Percentiles rank a stretch among this genome's conserved stretches.
Conservation (phyloP, 2,797 vertebrate genomes). For the Sebastes taczanowskii region DNA sequence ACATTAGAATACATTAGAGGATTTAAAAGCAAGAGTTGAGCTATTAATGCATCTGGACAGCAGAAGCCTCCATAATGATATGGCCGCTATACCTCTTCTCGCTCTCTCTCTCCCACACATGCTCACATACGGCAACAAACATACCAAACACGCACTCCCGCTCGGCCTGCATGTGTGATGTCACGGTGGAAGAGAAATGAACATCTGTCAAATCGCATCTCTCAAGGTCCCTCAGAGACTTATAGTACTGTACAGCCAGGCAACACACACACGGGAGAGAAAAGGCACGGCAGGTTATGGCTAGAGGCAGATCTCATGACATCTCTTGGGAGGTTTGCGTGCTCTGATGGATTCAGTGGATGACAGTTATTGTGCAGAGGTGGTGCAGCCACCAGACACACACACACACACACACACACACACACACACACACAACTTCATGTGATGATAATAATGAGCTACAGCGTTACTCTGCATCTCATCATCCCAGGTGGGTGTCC, state of each 20-base stretch:
- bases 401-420: neutral
- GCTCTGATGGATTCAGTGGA: constrained; percentile 24
- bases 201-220: constrained; percentile 61
- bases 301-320: constrained; percentile 22
- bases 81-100: constrained; percentile 28
- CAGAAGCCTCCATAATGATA: constrained; percentile 66
- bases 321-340: constrained; percentile 28
- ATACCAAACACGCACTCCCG: constrained; percentile 2
- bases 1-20: constrained; percentile 82
- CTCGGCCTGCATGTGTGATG: constrained; percentile 31
- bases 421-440: constrained; percentile 2
- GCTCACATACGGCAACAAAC: constrained; percentile 22
- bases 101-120: neutral
- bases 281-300: constrained; percentile 27
- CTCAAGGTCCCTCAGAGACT: constrained; percentile 31
- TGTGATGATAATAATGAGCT: constrained; percentile 44
- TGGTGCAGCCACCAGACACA: constrained; percentile 19
- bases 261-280: neutral
- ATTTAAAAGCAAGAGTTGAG: constrained; percentile 73
- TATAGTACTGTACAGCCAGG: constrained; percentile 21
- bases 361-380: constrained; percentile 9
- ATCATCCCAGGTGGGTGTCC: constrained; percentile 48
- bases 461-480: constrained; percentile 8
- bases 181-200: constrained; percentile 42
- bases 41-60: constrained; percentile 76